Evolutionary conservation across 1,140 invertebrate species (phyloP).

Genomic region (Acromyrmex echinatior): DNA sequence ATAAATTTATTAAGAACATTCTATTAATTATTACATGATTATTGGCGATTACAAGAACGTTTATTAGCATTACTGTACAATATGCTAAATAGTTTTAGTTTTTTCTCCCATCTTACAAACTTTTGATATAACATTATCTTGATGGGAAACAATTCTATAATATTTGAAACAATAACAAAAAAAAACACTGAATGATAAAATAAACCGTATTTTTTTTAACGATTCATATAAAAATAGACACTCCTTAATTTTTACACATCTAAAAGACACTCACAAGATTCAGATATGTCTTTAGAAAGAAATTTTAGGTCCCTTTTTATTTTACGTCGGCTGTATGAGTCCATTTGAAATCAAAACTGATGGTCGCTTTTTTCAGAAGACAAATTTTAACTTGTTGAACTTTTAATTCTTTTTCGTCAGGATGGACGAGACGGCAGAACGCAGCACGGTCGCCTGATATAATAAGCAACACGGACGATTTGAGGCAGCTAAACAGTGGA

Average conservation of each 20-base stretch:
- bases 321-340: not conserved
- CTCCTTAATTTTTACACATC: not conserved
- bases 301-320: not conserved
- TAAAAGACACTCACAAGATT: not conserved
- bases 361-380: not conserved
- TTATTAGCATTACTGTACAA: not conserved
- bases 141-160: not conserved
- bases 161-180: not conserved
- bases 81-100: not conserved
- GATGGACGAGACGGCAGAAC: slow-evolving; percentile 86
- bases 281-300: not conserved
- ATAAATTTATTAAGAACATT: not conserved
- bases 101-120: not conserved
- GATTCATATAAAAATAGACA: not conserved
- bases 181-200: not conserved
- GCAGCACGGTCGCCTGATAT: slow-evolving; percentile 84
- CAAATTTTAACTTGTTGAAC: slow-evolving; percentile 26
- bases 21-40: too few species aligned
- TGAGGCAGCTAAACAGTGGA: slow-evolving; percentile 63
- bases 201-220: not conserved
- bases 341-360: not conserved
- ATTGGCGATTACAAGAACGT: not conserved
- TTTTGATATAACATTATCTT: not conserved
- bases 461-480: slow-evolving; percentile 75
- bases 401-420: slow-evolving; percentile 75